A percentile compares a stretch with the other conserved stretches of the same genome.
These are phyloP conservation scores for Calameuta pallipes DNA, from an alignment of 2,888 invertebrate species.

Conservation along the genomic window DNA sequence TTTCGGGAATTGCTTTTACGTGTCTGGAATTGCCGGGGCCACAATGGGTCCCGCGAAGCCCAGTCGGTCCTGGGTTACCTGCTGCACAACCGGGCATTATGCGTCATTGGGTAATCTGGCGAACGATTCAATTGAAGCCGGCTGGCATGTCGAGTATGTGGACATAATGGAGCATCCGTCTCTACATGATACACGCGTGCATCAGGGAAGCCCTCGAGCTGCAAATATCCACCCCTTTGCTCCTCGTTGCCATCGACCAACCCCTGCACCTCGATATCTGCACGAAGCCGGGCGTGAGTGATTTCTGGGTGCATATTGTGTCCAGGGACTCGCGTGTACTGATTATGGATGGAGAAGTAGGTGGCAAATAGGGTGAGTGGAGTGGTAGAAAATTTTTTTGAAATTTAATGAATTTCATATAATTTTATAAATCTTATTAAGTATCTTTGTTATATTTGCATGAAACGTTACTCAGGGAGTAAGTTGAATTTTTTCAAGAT, in stretches of 20 bases:
- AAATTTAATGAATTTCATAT: too few relatives aligned
- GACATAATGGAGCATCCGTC: conserved; percentile 64
- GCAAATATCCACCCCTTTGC: neutral
- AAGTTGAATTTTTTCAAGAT: neutral
- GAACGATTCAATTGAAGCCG: conserved; percentile 64
- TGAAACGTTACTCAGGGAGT: too few relatives aligned
- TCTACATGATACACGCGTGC: conserved; percentile 55
- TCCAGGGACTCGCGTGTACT: neutral
- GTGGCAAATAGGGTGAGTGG: neutral
- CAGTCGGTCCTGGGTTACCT: conserved; percentile 31
- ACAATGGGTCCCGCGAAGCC: conserved; percentile 49
- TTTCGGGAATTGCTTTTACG: conserved; percentile 64
- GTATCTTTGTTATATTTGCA: neutral
- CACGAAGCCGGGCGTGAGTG: neutral
- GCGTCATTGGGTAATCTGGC: conserved; percentile 65
- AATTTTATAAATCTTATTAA: neutral
- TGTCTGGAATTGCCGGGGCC: conserved; percentile 60
- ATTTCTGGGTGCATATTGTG: neutral
- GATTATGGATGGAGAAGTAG: neutral
- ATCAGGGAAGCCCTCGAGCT: conserved; percentile 3
- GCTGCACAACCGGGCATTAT: conserved; percentile 48
- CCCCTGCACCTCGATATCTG: neutral
- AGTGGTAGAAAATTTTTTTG: too few relatives aligned
- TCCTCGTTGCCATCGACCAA: neutral
- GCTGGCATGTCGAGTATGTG: conserved; percentile 63